These are phyloP conservation scores for Lysiphlebus fabarum DNA, from an alignment of 1,140 invertebrate species.

Conservation along the genomic window DNA sequence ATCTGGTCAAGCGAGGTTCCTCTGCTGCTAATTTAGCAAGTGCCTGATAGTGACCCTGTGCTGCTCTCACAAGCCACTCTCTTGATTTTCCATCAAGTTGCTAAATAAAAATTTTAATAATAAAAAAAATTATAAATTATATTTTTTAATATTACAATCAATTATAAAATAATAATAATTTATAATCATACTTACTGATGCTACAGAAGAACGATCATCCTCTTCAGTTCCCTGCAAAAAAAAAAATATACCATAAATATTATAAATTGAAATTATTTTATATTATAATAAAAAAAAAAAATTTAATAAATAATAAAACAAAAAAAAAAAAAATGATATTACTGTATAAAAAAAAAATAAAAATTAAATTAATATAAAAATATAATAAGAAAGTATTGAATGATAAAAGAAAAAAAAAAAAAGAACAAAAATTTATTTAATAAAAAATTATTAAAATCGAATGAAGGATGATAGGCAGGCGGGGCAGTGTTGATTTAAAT, in stretches of 20 bases:
- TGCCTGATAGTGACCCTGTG: constrained; percentile 78
- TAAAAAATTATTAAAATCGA: constrained; percentile 6
- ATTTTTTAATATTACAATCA: constrained; percentile 5
- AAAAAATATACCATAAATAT: constrained; percentile 27
- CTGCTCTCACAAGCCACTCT: constrained; percentile 80
- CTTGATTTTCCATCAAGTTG: constrained; percentile 68
- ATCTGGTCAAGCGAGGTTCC: constrained; percentile 73
- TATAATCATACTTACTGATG: constrained; percentile 57
- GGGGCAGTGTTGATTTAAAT: constrained; percentile 32
- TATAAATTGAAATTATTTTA: constrained; percentile 23
- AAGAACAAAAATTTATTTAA: background rate
- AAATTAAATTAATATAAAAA: background rate
- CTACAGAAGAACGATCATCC: constrained; percentile 69
- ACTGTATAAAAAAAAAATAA: background rate
- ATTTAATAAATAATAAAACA: constrained; percentile 2
- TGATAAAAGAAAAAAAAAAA: background rate
- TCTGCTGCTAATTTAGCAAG: constrained; percentile 77
- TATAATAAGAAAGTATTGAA: background rate
- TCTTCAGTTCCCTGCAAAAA: constrained; percentile 65
- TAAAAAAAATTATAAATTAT: background rate
- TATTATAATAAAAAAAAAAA: constrained; percentile 17
- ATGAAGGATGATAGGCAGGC: background rate
- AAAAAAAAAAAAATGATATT: too few species aligned
- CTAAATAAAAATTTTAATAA: constrained; percentile 23
- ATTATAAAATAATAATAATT: background rate